A percentile compares a stretch with the other conserved stretches of the same genome.
phyloP scores from a whole-genome alignment of 2,113 vertebrate genomes.

The Mustela nigripes region DNA sequence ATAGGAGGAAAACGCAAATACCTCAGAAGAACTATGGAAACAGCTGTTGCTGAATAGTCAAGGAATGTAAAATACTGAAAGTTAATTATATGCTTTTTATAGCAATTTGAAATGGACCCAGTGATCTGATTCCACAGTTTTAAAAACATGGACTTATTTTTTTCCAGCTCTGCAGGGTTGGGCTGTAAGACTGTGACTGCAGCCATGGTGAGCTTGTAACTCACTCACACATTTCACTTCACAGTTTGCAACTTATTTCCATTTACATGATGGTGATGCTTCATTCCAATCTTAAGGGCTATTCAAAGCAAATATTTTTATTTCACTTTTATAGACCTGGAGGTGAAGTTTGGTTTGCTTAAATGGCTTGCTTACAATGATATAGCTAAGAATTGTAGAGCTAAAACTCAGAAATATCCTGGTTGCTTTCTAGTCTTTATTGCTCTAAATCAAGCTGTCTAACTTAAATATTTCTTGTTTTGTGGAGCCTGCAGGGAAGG shows the following conservation, averaged over 20 bases:
- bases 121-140: conserved; percentile 75
- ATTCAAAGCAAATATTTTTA: neutral
- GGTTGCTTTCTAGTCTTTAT: neutral
- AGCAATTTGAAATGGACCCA: conserved; percentile 78
- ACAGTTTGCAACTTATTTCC: neutral
- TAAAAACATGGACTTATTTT: conserved; percentile 56
- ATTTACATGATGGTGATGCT: neutral
- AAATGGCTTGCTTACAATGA: neutral
- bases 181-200: neutral
- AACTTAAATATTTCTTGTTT: neutral
- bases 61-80: conserved; percentile 69
- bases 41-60: conserved; percentile 77
- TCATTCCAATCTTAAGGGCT: neutral
- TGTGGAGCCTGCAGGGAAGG: neutral
- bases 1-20: conserved; percentile 53
- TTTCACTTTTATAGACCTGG: conserved; percentile 10
- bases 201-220: neutral
- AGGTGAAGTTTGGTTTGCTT: neutral
- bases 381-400: neutral
- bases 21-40: conserved; percentile 66
- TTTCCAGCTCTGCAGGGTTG: conserved; percentile 56
- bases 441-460: neutral
- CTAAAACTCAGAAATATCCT: neutral
- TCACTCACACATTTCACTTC: neutral
- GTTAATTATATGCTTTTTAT: conserved; percentile 82